phyloP scores from a whole-genome alignment of 2,797 vertebrate species.

The Aplochiton taeniatus region DNA sequence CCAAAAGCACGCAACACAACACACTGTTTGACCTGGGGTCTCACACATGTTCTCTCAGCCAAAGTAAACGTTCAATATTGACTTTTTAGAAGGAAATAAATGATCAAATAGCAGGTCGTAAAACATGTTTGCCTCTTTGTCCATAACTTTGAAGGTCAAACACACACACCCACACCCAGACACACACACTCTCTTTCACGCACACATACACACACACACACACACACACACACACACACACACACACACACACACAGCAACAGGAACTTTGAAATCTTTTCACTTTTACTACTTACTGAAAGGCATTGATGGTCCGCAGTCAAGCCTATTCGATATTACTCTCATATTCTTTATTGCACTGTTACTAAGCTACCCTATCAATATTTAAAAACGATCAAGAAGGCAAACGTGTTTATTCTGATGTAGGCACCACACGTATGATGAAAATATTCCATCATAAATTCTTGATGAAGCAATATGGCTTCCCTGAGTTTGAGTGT shows the following conservation, averaged over 20 bases:
- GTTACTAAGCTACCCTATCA: slow-evolving; percentile 42
- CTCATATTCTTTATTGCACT: slow-evolving; percentile 60
- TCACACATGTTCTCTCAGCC: slow-evolving; percentile 26
- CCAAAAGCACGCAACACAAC: not conserved
- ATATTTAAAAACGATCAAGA: slow-evolving; percentile 58
- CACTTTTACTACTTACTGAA: slow-evolving; percentile 34
- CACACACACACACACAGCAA: slow-evolving; percentile 13
- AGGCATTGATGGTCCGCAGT: slow-evolving; percentile 37
- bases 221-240: slow-evolving; percentile 1
- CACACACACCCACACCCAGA: slow-evolving; percentile 19
- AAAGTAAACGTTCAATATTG: slow-evolving; percentile 21
- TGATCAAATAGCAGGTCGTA: slow-evolving; percentile 40
- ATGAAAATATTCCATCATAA: slow-evolving; percentile 31
- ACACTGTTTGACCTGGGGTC: slow-evolving; percentile 20
- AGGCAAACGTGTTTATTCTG: slow-evolving; percentile 33
- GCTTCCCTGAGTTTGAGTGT: slow-evolving; percentile 15
- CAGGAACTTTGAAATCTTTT: too few relatives aligned
- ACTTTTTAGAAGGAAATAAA: slow-evolving; percentile 22
- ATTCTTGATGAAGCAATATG: slow-evolving; percentile 58
- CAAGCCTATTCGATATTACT: slow-evolving; percentile 39
- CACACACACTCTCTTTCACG: slow-evolving; percentile 5
- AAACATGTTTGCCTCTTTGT: slow-evolving; percentile 28
- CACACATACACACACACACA: not conserved
- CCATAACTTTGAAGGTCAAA: slow-evolving; percentile 10
- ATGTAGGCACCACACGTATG: slow-evolving; percentile 26